These are phyloP conservation scores for Asteroscopus sphinx DNA, from an alignment of 2,888 invertebrate genomes.

Conservation along the genomic window DNA sequence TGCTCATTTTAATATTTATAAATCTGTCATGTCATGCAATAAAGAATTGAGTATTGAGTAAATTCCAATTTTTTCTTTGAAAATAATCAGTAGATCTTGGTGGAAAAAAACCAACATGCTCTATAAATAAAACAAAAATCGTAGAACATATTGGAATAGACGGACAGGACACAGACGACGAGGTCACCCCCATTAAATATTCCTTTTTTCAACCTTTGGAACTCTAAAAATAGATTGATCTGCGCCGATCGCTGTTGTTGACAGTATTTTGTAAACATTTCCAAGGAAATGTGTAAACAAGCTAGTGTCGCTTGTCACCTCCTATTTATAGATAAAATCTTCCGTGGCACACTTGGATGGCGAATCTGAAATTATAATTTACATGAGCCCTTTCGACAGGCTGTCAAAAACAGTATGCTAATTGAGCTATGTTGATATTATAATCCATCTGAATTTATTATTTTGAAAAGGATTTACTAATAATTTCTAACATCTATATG, in stretches of 20 bases:
- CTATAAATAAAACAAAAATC: too few species aligned
- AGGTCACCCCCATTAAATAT: background rate
- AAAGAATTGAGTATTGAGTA: too few species aligned
- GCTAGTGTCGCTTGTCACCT: slow-evolving; percentile 2
- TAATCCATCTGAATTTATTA: slow-evolving; percentile 41
- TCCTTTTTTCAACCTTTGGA: background rate
- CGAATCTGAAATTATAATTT: slow-evolving; percentile 16
- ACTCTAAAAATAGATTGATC: slow-evolving; percentile 12
- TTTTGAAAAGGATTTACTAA: slow-evolving; percentile 46
- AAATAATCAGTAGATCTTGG: too few species aligned
- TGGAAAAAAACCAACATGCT: too few species aligned
- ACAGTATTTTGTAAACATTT: slow-evolving; percentile 23
- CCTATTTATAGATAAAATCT: slow-evolving; percentile 25
- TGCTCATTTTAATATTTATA: too few species aligned
- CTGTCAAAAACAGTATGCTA: slow-evolving; percentile 42
- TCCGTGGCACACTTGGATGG: slow-evolving; percentile 6
- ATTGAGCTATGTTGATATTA: slow-evolving; percentile 27
- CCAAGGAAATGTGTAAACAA: slow-evolving; percentile 25
- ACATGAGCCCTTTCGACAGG: slow-evolving; percentile 40
- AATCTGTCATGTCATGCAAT: too few species aligned
- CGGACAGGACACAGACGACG: background rate
- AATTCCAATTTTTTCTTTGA: too few species aligned
- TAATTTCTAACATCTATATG: slow-evolving; percentile 25
- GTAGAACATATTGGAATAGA: too few species aligned
- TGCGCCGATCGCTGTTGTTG: slow-evolving; percentile 3